Percentiles rank a stretch among this genome's conserved stretches.
These are phyloP conservation scores for Bicyclus anynana DNA, from an alignment of 1,140 invertebrate genomes.

Conservation along the genomic window DNA sequence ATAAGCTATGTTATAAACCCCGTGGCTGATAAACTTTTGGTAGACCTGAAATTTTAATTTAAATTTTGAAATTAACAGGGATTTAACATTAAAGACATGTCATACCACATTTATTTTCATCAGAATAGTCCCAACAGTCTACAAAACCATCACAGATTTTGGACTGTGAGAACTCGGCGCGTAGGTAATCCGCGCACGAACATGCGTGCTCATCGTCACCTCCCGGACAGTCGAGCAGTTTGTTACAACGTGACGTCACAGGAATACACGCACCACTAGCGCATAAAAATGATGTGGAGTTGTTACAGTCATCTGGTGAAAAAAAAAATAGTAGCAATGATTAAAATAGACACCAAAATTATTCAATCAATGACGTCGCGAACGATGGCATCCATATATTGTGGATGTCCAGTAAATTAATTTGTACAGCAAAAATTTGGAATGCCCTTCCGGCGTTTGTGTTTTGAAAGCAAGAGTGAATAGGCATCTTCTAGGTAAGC, in stretches of 20 bases:
- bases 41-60: not conserved
- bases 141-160: constrained; percentile 90
- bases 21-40: too few relatives aligned
- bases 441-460: too few relatives aligned
- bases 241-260: constrained; percentile 83
- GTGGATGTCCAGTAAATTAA: too few relatives aligned
- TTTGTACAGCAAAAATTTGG: too few relatives aligned
- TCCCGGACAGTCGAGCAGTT: constrained; percentile 83
- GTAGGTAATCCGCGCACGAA: constrained; percentile 86
- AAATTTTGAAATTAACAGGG: not conserved
- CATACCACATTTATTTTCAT: constrained; percentile 87
- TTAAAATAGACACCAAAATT: not conserved
- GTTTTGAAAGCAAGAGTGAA: too few relatives aligned
- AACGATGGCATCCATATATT: too few relatives aligned
- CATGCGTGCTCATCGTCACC: constrained; percentile 86
- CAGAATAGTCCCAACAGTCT: constrained; percentile 89
- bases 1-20: too few relatives aligned
- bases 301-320: constrained; percentile 72
- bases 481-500: too few relatives aligned
- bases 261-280: constrained; percentile 83
- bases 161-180: constrained; percentile 81
- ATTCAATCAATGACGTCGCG: not conserved
- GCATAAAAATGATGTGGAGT: constrained; percentile 77
- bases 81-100: not conserved
- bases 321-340: not conserved